These are phyloP conservation scores for Epinotia demarniana DNA, from an alignment of 2,888 invertebrate genomes.

Conservation along the genomic window DNA sequence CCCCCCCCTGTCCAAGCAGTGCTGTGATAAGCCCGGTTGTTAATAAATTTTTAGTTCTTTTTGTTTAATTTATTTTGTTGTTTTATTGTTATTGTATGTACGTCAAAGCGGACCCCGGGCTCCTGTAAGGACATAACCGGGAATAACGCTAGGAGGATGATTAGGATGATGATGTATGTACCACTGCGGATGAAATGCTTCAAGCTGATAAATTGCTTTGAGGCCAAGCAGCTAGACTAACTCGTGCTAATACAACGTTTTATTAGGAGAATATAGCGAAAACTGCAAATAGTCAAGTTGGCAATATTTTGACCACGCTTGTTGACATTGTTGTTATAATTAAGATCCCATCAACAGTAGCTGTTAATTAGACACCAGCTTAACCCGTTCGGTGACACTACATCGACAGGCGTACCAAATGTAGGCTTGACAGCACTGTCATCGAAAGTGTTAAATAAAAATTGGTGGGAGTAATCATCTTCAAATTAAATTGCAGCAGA, in stretches of 20 bases:
- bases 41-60: constrained; percentile 65
- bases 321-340: not conserved
- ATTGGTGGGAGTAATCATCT: not conserved
- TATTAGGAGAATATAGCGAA: no score
- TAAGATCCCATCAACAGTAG: not conserved
- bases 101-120: no score
- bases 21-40: constrained; percentile 79
- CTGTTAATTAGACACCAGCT: no score
- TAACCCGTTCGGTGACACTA: no score
- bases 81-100: constrained; percentile 39
- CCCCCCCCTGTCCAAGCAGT: constrained; percentile 66
- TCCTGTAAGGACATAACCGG: no score
- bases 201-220: no score
- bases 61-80: constrained; percentile 53
- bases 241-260: no score
- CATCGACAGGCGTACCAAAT: no score
- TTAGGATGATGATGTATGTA: no score
- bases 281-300: not conserved
- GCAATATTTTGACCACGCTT: not conserved
- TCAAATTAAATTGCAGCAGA: not conserved
- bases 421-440: no score
- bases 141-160: no score
- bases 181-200: not conserved
- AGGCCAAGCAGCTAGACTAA: no score
- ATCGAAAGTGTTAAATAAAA: not conserved